phyloP scores from a whole-genome alignment of 2,888 invertebrate genomes.

The Anthophora plumipes region DNA sequence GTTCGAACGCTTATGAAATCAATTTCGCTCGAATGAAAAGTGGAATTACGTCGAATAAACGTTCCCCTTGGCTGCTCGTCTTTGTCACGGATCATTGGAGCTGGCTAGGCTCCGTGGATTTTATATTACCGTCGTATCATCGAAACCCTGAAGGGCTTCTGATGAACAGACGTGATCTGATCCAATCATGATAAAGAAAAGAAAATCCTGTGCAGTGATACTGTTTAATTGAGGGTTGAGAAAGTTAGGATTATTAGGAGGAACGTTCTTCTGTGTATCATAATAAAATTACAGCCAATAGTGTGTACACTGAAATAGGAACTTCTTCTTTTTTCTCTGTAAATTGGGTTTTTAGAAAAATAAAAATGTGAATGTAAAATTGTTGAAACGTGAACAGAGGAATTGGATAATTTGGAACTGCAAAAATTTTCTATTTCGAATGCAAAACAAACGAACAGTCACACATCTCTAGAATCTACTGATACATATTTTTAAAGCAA shows the following conservation, averaged over 20 bases:
- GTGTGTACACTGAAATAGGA: too few relatives aligned
- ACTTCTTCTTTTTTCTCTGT: too few relatives aligned
- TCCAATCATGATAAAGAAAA: neutral
- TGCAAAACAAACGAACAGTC: too few relatives aligned
- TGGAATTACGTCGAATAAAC: slow-evolving; percentile 32
- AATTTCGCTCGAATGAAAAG: slow-evolving; percentile 8
- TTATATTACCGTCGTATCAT: slow-evolving; percentile 10
- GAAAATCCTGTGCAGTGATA: neutral
- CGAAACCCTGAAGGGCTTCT: neutral
- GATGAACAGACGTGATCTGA: neutral
- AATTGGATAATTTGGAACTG: too few relatives aligned
- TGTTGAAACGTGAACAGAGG: too few relatives aligned
- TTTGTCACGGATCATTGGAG: slow-evolving; percentile 6
- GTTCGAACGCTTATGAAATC: slow-evolving; percentile 18
- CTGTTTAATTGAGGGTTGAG: neutral
- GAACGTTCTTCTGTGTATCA: neutral
- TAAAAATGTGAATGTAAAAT: too few relatives aligned
- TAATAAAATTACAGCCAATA: too few relatives aligned
- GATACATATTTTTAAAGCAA: too few relatives aligned
- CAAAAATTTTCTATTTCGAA: too few relatives aligned
- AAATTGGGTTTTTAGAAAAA: too few relatives aligned
- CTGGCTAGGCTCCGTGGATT: neutral
- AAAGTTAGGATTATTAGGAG: neutral
- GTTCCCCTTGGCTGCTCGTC: neutral
- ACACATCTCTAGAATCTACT: too few relatives aligned